Evolutionary conservation across 2,113 vertebrate species (phyloP).

Genomic region (Damaliscus lunatus): DNA sequence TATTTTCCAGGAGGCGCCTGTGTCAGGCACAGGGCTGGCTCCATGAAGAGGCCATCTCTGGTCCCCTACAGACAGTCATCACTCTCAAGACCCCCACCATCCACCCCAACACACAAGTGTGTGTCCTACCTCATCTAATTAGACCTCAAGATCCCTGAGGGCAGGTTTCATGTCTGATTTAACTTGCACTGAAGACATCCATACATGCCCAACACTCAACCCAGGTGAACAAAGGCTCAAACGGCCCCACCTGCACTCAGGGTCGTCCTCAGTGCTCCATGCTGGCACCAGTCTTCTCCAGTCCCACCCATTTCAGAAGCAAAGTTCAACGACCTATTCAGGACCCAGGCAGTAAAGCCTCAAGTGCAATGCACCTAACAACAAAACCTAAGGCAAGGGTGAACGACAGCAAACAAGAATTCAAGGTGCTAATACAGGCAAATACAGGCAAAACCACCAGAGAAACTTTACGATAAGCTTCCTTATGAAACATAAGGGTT

Average conservation of each 20-base stretch:
- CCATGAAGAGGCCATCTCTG: background rate
- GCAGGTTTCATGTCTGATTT: background rate
- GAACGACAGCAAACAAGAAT: background rate
- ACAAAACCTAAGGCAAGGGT: background rate
- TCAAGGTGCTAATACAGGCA: background rate
- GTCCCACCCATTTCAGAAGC: background rate
- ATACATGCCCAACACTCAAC: background rate
- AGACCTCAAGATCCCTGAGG: background rate
- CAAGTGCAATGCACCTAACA: background rate
- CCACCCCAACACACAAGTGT: background rate
- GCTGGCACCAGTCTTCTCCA: background rate
- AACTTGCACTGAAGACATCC: background rate
- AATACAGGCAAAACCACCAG: background rate
- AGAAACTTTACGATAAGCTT: background rate
- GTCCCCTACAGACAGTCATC: background rate
- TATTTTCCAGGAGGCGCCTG: background rate
- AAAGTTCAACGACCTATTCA: background rate
- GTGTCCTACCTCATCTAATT: background rate
- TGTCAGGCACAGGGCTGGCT: background rate
- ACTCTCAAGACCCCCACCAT: background rate
- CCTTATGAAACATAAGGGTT: background rate
- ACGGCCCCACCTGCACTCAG: accelerated
- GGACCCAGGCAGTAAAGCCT: background rate
- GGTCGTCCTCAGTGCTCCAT: background rate
- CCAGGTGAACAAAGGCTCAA: background rate